Base-by-base conservation (phyloP, 2,888 invertebrate genomes). In the Lithophane ornitopus region DNA sequence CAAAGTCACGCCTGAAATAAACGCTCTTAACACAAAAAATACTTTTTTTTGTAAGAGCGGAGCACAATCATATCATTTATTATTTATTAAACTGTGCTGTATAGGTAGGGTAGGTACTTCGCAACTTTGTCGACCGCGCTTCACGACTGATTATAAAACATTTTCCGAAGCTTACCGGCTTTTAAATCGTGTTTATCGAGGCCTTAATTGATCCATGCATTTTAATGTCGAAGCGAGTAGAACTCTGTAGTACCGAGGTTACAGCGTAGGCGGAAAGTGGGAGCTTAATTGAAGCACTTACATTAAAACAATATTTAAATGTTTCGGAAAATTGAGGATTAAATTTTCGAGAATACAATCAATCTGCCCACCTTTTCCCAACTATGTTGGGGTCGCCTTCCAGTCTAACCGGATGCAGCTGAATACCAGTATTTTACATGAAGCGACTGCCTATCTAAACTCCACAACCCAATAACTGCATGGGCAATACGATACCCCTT, bases 171-270 rank as follows among this genome's bases (percentile, higher is more conserved):
- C 69, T 70, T n/a, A 79, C 28, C 46, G 49, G 69, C 72, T 71
- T 70, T 69, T 46, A 56, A 70, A 77, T 14, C 62, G n/a, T 58
- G 54, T 76, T 80, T 72, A 83, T 80, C 26, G 54, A 67, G 22
- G 34, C 22, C 58, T 49, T 80, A 83, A 80, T 83, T 80, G 67
- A 76, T 80, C 72, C 58, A 70, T 83, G 66, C 84, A 83, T 80
- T 83, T 76, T 80, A 82, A 82, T 76, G 62, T 70, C 39, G 22
- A 12, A 59, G 1, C 49, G 49, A 59, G 4, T 22, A 58, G 19
- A 19, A n/a, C 26, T 56, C 34, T n/a, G 14, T 79, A 39, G 44
- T 56, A 39, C 62, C 28, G 1, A 65, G 44, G 66, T 39, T 12
- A 49, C 11, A 44, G 6, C 2, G 70, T 65, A 22, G 46, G 70